Conservation (phyloP, 1,140 invertebrate genomes). For the Drosophila kikkawai region DNA sequence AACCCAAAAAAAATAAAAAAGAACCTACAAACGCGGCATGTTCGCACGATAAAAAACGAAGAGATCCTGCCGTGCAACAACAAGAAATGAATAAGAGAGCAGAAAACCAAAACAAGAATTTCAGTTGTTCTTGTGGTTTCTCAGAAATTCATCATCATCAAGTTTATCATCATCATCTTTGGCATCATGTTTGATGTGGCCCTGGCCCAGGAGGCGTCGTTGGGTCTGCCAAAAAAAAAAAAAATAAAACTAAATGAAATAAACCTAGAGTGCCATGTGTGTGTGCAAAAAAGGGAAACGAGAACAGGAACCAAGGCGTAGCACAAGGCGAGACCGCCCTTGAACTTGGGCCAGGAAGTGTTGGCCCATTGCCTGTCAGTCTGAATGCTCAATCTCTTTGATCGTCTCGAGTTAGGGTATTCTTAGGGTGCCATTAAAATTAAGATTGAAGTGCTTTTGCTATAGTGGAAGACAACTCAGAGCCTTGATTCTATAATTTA, state of each 20-base stretch:
- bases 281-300: constrained; percentile 18
- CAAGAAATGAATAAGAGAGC: constrained; percentile 25
- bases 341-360: constrained; percentile 75
- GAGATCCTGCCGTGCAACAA: constrained; percentile 62
- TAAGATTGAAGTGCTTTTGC: not conserved
- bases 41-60: constrained; percentile 31
- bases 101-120: constrained; percentile 59
- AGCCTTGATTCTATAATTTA: not conserved
- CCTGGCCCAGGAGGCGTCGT: constrained; percentile 51
- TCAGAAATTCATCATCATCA: constrained; percentile 60
- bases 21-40: constrained; percentile 31
- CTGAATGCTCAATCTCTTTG: constrained; percentile 26
- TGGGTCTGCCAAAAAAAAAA: constrained; percentile 69
- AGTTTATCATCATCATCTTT: constrained; percentile 48
- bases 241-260: constrained; percentile 25
- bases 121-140: constrained; percentile 59
- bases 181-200: constrained; percentile 41
- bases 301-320: constrained; percentile 5
- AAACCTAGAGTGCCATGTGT: constrained; percentile 54
- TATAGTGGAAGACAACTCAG: not conserved
- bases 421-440: not conserved
- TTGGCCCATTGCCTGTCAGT: constrained; percentile 55
- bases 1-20: not conserved
- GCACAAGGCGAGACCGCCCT: constrained; percentile 39
- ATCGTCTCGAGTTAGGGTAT: not conserved